These are phyloP conservation scores for Nothocercus julius DNA, from an alignment of 2,113 vertebrate genomes.

Conservation along the genomic window DNA sequence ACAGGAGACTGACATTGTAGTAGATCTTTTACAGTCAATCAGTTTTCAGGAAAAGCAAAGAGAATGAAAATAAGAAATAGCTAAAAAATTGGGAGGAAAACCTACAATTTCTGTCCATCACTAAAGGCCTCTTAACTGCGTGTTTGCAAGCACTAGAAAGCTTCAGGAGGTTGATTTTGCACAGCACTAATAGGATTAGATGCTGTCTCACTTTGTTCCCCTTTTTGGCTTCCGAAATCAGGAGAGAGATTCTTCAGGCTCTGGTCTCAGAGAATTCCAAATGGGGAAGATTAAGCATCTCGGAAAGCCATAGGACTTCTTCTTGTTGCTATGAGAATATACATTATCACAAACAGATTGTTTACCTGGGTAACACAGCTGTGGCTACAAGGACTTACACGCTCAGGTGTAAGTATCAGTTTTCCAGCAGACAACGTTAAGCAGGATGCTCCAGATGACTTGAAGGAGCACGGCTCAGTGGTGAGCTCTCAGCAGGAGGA, in stretches of 20 bases:
- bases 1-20: constrained; percentile 24
- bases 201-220: constrained; percentile 4
- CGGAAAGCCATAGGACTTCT: neutral
- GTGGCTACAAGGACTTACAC: neutral
- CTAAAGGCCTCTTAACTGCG: constrained; percentile 12
- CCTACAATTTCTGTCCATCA: constrained; percentile 50
- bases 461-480: too few species aligned
- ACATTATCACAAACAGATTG: neutral
- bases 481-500: neutral
- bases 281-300: neutral
- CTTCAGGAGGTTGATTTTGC: constrained; percentile 23
- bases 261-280: neutral
- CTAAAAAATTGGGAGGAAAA: neutral
- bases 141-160: constrained; percentile 30
- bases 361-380: neutral
- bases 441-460: fast-evolving
- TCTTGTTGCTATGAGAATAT: neutral
- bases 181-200: constrained; percentile 17
- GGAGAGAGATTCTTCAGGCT: neutral
- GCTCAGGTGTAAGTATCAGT: neutral
- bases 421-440: neutral
- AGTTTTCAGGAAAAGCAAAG: constrained; percentile 1
- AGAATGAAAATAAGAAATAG: constrained; percentile 31
- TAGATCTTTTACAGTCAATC: constrained; percentile 55
- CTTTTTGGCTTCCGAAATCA: neutral